A percentile compares a stretch with the other conserved stretches of the same genome.
These are phyloP conservation scores for Bombylius major DNA, from an alignment of 2,888 invertebrate genomes.

Conservation along the genomic window DNA sequence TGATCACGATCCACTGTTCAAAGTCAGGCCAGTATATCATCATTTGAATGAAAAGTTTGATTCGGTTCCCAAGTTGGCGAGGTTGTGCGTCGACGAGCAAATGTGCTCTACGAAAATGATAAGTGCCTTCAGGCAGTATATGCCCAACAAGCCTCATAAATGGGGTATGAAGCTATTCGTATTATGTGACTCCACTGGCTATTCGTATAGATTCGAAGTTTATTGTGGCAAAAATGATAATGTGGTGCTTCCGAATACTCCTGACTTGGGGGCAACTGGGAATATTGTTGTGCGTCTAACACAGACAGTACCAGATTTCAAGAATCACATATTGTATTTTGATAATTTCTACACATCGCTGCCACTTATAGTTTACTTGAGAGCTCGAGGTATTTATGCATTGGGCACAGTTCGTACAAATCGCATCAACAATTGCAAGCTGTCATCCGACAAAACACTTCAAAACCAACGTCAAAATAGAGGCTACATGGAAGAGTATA, in stretches of 20 bases:
- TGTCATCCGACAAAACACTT: conserved; percentile 1
- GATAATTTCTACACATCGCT: conserved; percentile 8
- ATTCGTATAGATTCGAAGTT: not conserved
- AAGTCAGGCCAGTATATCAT: not conserved
- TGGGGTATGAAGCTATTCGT: too few relatives aligned
- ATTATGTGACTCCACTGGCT: too few relatives aligned
- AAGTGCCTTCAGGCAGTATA: too few relatives aligned
- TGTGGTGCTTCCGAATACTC: conserved; percentile 5
- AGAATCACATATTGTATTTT: too few relatives aligned
- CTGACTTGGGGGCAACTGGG: conserved; percentile 11
- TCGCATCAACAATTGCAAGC: conserved; percentile 11
- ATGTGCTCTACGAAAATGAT: not conserved
- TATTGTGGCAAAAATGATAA: conserved; percentile 10
- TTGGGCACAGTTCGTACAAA: conserved; percentile 12
- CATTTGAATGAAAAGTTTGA: not conserved
- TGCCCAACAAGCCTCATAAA: too few relatives aligned
- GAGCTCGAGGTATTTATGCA: conserved; percentile 1
- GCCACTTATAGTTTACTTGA: conserved; percentile 8
- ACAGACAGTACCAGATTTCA: not conserved
- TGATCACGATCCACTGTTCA: not conserved
- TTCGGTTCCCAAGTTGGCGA: not conserved
- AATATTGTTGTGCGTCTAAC: conserved; percentile 6
- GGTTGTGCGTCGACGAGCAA: not conserved
- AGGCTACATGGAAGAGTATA: conserved; percentile 7
- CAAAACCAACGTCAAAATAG: not conserved